Base-by-base conservation (phyloP, 2,888 invertebrate genomes). In the Lasioglossum lativentre region DNA sequence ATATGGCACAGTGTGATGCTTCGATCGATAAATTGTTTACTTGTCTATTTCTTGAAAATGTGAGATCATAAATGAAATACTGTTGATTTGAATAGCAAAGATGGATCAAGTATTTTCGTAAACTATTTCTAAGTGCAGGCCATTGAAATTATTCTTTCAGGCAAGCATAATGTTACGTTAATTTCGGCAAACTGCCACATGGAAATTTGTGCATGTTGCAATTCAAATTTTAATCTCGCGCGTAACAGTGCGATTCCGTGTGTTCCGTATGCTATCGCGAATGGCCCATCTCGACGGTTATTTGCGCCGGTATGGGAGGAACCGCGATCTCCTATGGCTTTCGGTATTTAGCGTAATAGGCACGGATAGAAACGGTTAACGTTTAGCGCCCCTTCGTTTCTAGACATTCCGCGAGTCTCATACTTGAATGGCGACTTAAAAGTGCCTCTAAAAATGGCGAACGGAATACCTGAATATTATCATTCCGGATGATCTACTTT, bases 171-270 rank as follows among this genome's bases (percentile, higher is more conserved):
- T 19, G 30, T 23, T 34, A 6, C 30, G 6, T 34, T 19, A 19
- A 23, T 66, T 30, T 34, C 19, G 66, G 34, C 8, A 19, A 34
- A 34, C 34, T 34, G 5, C 66, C 63, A 72, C 45, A 66, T 34
- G 45, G 82, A 89, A 89, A 89, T 86, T 88, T 84, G 82, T 78
- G 76, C n/a, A 66, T 4, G 82, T 73, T 73, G 83, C 86, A 81
- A 83, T 86, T 88, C 88, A 86, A 88, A 82, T 86, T 89, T 89
- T 89, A 89, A 86, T 89, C 84, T 89, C 63, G 38, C 56, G 78
- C 42, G 42, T 82, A 75, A 82, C 78, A 75, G 74, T 63, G 75
- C 83, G 73, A 80, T 80, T 82, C 80, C 82, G 42, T 66, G 80
- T 78, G 72, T 87, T 83, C 47, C 81, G 14, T 47, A 59, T n/a